These are phyloP conservation scores for Chelonus formosanus DNA, from an alignment of 2,888 invertebrate species.

Conservation along the genomic window DNA sequence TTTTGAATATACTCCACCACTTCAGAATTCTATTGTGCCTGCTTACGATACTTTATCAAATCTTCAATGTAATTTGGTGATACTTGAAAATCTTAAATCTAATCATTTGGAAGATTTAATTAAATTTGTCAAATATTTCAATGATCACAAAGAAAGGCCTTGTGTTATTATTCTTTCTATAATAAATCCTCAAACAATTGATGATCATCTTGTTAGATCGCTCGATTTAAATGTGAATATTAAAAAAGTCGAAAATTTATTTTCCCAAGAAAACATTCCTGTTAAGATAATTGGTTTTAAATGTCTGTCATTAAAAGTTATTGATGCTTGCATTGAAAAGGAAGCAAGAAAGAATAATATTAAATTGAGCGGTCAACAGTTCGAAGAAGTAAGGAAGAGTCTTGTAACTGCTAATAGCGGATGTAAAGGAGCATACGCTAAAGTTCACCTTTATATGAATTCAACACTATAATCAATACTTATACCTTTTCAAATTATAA, in stretches of 20 bases:
- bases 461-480: neutral
- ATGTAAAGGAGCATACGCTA: constrained; percentile 58
- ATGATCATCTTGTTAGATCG: constrained; percentile 38
- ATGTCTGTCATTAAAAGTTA: constrained; percentile 43
- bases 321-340: constrained; percentile 52
- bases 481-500: too few species aligned
- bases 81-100: constrained; percentile 55
- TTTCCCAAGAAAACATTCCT: constrained; percentile 38
- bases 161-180: constrained; percentile 51
- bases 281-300: constrained; percentile 46
- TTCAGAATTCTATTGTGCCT: constrained; percentile 34
- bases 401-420: constrained; percentile 50
- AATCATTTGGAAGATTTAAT: constrained; percentile 45
- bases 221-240: constrained; percentile 44
- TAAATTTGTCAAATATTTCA: constrained; percentile 40
- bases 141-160: constrained; percentile 32
- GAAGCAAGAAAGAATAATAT: constrained; percentile 46
- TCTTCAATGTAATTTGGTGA: constrained; percentile 51
- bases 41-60: constrained; percentile 43
- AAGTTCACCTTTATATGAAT: constrained; percentile 46
- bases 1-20: constrained; percentile 47
- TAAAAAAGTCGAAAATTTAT: constrained; percentile 37
- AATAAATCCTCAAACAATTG: constrained; percentile 51
- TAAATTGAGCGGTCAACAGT: constrained; percentile 42
- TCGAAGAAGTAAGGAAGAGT: constrained; percentile 44